These are phyloP conservation scores for Paradisaea rubra DNA, from an alignment of 2,113 vertebrate species.

Conservation along the genomic window DNA sequence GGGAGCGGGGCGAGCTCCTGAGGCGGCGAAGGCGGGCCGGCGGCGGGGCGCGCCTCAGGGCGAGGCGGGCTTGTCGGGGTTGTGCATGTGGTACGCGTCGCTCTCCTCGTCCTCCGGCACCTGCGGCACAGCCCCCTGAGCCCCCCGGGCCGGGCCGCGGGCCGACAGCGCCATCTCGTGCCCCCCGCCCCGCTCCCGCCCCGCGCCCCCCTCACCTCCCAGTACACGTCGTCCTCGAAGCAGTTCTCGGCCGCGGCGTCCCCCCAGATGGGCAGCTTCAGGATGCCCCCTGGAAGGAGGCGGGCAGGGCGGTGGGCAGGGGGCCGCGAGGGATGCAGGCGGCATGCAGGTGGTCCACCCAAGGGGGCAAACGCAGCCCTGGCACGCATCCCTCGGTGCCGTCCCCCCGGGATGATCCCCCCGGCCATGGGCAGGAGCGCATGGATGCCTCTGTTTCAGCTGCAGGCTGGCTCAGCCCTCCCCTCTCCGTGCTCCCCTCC, in stretches of 20 bases:
- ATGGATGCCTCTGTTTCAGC: not conserved
- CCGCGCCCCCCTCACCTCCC: constrained; percentile 82
- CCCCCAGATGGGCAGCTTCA: constrained; percentile 88
- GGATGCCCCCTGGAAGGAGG: constrained; percentile 77
- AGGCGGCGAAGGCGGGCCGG: not conserved
- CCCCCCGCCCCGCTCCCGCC: not conserved
- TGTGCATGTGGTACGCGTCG: constrained; percentile 41
- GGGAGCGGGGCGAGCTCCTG: not conserved
- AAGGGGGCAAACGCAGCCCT: not conserved
- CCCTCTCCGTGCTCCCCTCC: not conserved
- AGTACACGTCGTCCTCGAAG: constrained; percentile 88
- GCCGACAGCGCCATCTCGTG: constrained; percentile 41
- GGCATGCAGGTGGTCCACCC: fast-evolving
- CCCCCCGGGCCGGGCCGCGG: not conserved
- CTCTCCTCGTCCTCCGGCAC: constrained; percentile 82
- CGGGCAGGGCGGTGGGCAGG: not conserved
- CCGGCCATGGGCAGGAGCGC: not conserved
- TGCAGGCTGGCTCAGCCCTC: not conserved
- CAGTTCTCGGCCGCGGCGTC: constrained; percentile 89
- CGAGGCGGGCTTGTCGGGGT: constrained; percentile 47
- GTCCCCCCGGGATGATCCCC: fast-evolving
- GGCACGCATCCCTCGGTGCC: not conserved
- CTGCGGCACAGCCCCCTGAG: constrained; percentile 58
- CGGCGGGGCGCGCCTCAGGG: not conserved
- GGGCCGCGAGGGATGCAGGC: not conserved